Evolutionary conservation across 2,888 invertebrate genomes (phyloP), one percentile per base, ranked within the genome.

Genomic region (Apantesis nais): DNA sequence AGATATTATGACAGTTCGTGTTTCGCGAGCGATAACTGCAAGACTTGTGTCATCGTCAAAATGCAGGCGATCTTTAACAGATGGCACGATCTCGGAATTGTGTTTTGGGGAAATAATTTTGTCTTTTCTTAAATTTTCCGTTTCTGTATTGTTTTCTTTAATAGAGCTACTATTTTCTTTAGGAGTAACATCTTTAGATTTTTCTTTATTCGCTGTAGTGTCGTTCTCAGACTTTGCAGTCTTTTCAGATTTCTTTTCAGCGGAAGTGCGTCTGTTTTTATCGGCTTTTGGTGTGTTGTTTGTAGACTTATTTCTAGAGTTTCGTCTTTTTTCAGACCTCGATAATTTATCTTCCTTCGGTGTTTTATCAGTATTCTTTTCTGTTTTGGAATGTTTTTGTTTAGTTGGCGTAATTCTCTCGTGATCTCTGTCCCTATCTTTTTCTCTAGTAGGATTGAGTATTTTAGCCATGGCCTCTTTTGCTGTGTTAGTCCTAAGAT

Each of bases 1-100:
- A 4, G 67, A 61, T 44, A 67, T 75, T 9, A 83, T 73, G 0
- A 79, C 70, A n/a, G 68, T 74, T 31, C 79, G 83, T n/a, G 77
- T 72, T 68, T 87, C 86, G 7, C 88, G 84, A 22, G 92, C 90
- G 34, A 92, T 71, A 0, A 85, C 83, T 0, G 92, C 90, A 70
- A 92, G 75, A n/a, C 83, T 88, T 5, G 85, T 88, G 68, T 94
- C 86, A 60, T 94, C 93, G 41, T 93, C 93, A 44, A 88, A 86
- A 25, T 85, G 81, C 3, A 85, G 67, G 11, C 83, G 78, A 11
- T 90, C 89, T 80, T 89, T 92, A 0, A 72, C 67, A 14, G 82
- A n/a, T 79, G 80, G 89, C 1, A 78, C 55, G 66, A 39, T 83
- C 8, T 84, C 77, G 62, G 72, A 4, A 5, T 66, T 66, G 60